Evolutionary conservation across 2,797 vertebrate species (phyloP).

Genomic region (Poeciliopsis presidionis): DNA sequence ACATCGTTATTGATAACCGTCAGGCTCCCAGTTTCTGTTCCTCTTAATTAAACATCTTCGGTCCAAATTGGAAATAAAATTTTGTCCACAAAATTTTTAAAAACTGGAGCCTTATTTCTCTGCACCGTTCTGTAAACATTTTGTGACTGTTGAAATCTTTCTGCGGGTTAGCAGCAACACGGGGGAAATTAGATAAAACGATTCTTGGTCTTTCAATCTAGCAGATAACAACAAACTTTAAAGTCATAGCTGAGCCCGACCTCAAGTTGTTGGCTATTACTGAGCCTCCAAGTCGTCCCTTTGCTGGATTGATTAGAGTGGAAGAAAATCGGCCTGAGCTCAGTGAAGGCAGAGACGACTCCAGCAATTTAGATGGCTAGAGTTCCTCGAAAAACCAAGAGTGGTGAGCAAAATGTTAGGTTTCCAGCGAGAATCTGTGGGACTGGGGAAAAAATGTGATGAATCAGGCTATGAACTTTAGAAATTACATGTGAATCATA

Average conservation of each 20-base stretch:
- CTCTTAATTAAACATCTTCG: neutral
- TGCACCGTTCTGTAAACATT: neutral
- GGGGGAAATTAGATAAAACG: neutral
- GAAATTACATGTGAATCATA: slow-evolving; percentile 2
- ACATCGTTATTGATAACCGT: slow-evolving; percentile 24
- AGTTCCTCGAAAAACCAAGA: slow-evolving; percentile 3
- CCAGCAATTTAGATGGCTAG: slow-evolving; percentile 26
- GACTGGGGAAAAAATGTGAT: slow-evolving; percentile 1
- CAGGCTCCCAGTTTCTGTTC: neutral
- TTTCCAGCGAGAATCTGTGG: slow-evolving; percentile 9
- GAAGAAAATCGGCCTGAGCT: slow-evolving; percentile 4
- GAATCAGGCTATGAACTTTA: neutral
- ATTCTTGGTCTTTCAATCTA: neutral
- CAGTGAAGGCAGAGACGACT: slow-evolving; percentile 8
- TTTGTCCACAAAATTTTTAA: no score
- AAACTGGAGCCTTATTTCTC: neutral
- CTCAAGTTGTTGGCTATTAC: slow-evolving; percentile 15
- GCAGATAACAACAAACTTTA: slow-evolving; percentile 5
- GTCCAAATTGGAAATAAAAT: neutral
- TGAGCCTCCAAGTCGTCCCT: slow-evolving; percentile 21
- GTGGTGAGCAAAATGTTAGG: neutral
- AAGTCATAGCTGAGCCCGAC: slow-evolving; percentile 1
- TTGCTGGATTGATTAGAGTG: slow-evolving; percentile 11
- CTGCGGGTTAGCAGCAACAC: neutral
- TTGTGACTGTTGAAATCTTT: neutral